Base-by-base conservation (phyloP, 2,113 vertebrate species). In the Rhagologus leucostigma region DNA sequence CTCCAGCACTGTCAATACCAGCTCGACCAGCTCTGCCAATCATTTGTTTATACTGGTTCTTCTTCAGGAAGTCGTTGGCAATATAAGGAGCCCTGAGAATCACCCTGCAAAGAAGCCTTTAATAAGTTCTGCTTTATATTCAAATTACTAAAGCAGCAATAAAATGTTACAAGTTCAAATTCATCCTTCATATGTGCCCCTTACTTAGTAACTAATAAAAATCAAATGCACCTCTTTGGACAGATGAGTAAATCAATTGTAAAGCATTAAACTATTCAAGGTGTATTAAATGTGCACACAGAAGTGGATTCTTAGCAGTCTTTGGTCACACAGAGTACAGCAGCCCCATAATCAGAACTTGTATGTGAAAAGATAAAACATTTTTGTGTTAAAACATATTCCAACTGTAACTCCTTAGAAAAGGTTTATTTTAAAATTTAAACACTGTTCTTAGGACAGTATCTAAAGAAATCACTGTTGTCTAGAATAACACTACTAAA, bases 11-110 rank as follows among this genome's bases (percentile, higher is more conserved):
- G 93, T 99, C 99, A 82, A 99, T 99, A 11, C 99, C 99, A 11
- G 99, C 99, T 76, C 99, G 98, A 9, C 99, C 99, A 33, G 99
- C 99, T 94, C 99, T 98, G 23, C 99, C 99, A 78, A 99, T 97
- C 99, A 99, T 99, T 96, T 99, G 99, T 69, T 99, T 99, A 95
- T 99, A 99, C 73, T 99, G 99, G 93, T 92, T 99, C 94, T 98
- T 99, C 98, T 98, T 99, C 92, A 99, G 97, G 97, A 99, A 99
- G 65, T 99, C 98, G 7, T 87, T 97, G 23, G 98, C 99, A 94
- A 99, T 97, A 62, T 99, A 99, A 7, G 99, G 99, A 9, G 99
- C 99, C 92, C 99, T 98, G 84, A 99, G 97, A 94, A 99, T 99
- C 89, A 99, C 99, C 96, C 99, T 99, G 95, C 56, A 70, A 90